These are phyloP conservation scores for Tyto alba DNA, from an alignment of 2,113 vertebrate species.

Conservation along the genomic window DNA sequence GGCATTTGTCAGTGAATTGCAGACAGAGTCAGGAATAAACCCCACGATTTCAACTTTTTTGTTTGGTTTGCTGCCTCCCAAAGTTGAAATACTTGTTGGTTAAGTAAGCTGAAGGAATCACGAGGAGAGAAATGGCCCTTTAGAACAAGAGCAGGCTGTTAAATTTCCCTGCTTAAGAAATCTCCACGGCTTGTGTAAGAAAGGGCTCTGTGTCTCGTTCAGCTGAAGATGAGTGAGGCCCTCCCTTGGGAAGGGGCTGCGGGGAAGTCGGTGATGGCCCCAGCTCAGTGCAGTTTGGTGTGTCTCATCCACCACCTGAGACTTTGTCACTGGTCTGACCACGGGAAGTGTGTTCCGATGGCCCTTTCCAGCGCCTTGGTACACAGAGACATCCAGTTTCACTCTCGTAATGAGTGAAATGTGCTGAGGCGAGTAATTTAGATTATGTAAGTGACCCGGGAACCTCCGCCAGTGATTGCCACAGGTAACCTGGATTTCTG, in stretches of 20 bases:
- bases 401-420: accelerated
- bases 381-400: accelerated
- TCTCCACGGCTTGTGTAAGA: background rate
- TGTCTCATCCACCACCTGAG: background rate
- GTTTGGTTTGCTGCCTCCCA: background rate
- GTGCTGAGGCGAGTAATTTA: accelerated
- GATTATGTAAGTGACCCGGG: accelerated
- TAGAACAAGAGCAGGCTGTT: background rate
- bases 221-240: background rate
- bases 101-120: background rate
- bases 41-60: background rate
- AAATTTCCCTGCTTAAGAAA: background rate
- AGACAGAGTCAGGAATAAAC: background rate
- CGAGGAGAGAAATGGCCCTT: background rate
- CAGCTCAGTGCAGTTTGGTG: accelerated
- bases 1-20: background rate
- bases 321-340: background rate
- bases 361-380: accelerated
- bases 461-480: background rate
- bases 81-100: accelerated
- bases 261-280: background rate
- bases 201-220: accelerated
- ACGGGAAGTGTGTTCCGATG: accelerated
- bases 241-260: background rate
- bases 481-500: background rate